Conservation (phyloP, 30 jellyfish, hydroid and myxozoan species). For the Catostylus mosaicus region DNA sequence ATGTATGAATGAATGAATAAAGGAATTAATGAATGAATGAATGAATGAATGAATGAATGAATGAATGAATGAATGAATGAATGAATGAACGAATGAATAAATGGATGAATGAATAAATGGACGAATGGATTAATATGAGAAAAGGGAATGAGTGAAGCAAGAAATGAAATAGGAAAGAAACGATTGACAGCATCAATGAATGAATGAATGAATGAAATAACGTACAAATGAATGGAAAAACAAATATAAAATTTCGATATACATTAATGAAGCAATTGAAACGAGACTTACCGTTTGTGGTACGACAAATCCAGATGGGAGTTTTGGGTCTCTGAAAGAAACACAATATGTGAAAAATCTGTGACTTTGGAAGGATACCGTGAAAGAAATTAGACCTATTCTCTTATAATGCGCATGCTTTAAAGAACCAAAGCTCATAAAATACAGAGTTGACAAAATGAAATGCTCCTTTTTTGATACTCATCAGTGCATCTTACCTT, state of each 20-base stretch:
- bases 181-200: not conserved
- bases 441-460: no score
- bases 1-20: not conserved
- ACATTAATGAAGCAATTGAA: not conserved
- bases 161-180: not conserved
- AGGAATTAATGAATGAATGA: not conserved
- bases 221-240: not conserved
- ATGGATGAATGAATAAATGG: slow-evolving; percentile 10
- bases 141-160: not conserved
- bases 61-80: not conserved
- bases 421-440: no score
- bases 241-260: no score
- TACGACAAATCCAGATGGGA: slow-evolving; percentile 70
- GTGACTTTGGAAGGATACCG: no score
- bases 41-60: slow-evolving; percentile 2
- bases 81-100: not conserved
- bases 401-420: no score
- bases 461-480: no score
- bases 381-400: no score
- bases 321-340: slow-evolving; percentile 69
- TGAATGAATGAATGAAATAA: not conserved
- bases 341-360: no score
- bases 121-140: not conserved
- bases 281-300: slow-evolving; percentile 75
- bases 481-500: slow-evolving; percentile 37